A percentile compares a stretch with the other conserved stretches of the same genome.
phyloP scores from a whole-genome alignment of 1,140 invertebrate species.

The Brevipalpus yothersi region DNA sequence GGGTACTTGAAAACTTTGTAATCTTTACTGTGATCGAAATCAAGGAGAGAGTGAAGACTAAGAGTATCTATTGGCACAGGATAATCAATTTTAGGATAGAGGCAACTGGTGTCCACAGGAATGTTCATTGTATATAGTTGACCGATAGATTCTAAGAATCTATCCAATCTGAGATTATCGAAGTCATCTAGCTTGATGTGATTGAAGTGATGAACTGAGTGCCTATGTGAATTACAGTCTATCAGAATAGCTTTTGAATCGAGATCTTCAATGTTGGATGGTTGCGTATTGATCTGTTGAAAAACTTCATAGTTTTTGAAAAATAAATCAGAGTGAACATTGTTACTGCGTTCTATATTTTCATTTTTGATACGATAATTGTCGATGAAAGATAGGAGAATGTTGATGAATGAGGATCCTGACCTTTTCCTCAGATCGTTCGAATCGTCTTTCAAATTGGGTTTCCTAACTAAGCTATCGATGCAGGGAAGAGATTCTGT shows the following conservation, averaged over 20 bases:
- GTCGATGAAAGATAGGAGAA: too few species aligned
- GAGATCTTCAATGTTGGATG: neutral
- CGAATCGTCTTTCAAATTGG: neutral
- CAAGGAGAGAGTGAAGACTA: conserved; percentile 50
- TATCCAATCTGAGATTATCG: neutral
- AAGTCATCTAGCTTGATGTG: too few species aligned
- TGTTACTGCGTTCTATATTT: too few species aligned
- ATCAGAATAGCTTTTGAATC: neutral
- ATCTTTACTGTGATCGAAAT: conserved; percentile 67
- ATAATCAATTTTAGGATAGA: conserved; percentile 46
- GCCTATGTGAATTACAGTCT: neutral
- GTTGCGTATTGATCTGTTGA: too few species aligned
- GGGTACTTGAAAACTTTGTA: conserved; percentile 47
- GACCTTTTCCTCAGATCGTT: neutral
- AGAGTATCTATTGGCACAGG: conserved; percentile 67
- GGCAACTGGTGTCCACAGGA: conserved; percentile 19
- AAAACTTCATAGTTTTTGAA: too few species aligned
- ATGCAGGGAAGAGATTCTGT: neutral
- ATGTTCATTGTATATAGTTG: too few species aligned
- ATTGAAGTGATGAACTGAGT: too few species aligned
- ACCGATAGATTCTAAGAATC: too few species aligned
- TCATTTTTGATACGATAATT: too few species aligned
- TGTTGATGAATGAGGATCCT: neutral
- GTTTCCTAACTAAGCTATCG: neutral
- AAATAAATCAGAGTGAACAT: too few species aligned